A percentile compares a stretch with the other conserved stretches of the same genome.
These are phyloP conservation scores for Lymantria monacha DNA, from an alignment of 2,888 invertebrate species.

Conservation along the genomic window DNA sequence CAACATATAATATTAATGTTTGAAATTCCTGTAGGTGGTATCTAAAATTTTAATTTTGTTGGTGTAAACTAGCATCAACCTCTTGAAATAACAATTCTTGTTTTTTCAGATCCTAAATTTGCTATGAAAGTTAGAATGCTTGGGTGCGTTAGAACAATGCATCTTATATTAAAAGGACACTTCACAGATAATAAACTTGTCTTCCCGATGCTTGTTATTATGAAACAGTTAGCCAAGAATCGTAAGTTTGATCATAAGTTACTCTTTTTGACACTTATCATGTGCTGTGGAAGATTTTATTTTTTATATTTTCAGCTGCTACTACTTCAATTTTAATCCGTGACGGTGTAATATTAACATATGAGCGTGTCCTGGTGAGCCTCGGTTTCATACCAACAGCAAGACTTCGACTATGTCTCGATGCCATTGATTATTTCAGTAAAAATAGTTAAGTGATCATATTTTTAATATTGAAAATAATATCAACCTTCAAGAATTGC, in stretches of 20 bases:
- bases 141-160: slow-evolving; percentile 83
- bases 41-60: too few species aligned
- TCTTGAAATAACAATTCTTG: not conserved
- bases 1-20: too few species aligned
- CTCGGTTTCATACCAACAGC: slow-evolving; percentile 84
- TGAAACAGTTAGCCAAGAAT: slow-evolving; percentile 83
- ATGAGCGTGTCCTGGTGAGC: slow-evolving; percentile 83
- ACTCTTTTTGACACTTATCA: not conserved
- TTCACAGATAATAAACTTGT: slow-evolving; percentile 82
- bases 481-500: not conserved
- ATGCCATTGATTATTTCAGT: slow-evolving; percentile 86
- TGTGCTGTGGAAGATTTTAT: not conserved
- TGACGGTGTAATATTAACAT: slow-evolving; percentile 82
- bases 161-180: slow-evolving; percentile 82
- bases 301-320: slow-evolving; percentile 49
- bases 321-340: slow-evolving; percentile 79
- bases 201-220: slow-evolving; percentile 81
- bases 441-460: slow-evolving; percentile 82
- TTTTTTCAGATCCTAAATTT: slow-evolving; percentile 82
- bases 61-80: not conserved
- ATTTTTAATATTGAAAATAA: not conserved
- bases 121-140: slow-evolving; percentile 84
- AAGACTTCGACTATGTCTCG: slow-evolving; percentile 84
- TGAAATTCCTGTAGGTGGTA: too few species aligned
- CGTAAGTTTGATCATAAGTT: slow-evolving; percentile 58